These are phyloP conservation scores for Sisyra nigra DNA, from an alignment of 2,888 invertebrate species.

Conservation along the genomic window DNA sequence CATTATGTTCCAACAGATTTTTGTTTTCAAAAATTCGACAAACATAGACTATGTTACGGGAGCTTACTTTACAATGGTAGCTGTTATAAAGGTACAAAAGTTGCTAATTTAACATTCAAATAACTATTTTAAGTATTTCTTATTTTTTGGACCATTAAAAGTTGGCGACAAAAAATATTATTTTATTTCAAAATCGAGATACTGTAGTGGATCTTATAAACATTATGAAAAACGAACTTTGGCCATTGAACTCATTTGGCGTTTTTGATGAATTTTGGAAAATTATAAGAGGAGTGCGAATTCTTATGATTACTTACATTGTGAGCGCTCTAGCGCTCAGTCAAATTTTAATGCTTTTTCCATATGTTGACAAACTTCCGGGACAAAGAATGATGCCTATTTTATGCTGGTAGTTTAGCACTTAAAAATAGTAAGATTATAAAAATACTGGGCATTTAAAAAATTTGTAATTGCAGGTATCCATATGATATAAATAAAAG, in stretches of 20 bases:
- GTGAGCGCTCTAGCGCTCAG: neutral
- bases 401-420: slow-evolving; percentile 5
- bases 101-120: too few species aligned
- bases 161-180: neutral
- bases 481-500: too few species aligned
- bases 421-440: too few species aligned
- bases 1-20: too few species aligned
- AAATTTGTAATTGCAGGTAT: too few species aligned
- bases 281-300: slow-evolving; percentile 6
- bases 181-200: neutral
- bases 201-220: neutral
- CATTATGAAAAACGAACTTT: neutral
- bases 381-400: neutral
- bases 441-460: too few species aligned
- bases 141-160: neutral
- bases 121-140: too few species aligned
- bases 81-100: too few species aligned
- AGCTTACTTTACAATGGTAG: too few species aligned
- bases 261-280: neutral
- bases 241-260: slow-evolving; percentile 6
- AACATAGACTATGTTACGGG: too few species aligned
- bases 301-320: slow-evolving; percentile 5
- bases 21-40: too few species aligned
- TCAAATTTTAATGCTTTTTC: slow-evolving; percentile 7
- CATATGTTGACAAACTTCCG: neutral